Percentiles rank a stretch among this genome's conserved stretches.
These are phyloP conservation scores for Pangasius sanitwongsei DNA, from an alignment of 2,797 vertebrate genomes.

Conservation along the genomic window DNA sequence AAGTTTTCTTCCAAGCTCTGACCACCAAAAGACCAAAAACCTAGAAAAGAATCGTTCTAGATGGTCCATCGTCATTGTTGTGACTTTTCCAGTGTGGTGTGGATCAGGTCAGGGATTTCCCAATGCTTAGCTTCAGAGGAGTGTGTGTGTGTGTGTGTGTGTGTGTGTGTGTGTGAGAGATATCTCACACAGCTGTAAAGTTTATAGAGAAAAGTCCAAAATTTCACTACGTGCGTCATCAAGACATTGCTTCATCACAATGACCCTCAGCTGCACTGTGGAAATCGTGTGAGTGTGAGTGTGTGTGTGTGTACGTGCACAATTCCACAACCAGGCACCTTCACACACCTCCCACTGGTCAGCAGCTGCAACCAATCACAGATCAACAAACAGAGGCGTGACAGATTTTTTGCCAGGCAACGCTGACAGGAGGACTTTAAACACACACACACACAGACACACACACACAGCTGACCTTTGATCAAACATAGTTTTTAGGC, in stretches of 20 bases:
- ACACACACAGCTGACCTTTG: not conserved
- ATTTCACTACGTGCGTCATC: not conserved
- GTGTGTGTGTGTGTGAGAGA: not conserved
- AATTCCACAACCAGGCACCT: not conserved
- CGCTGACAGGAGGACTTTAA: not conserved
- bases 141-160: not conserved
- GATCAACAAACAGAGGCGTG: slow-evolving; percentile 36
- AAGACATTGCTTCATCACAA: not conserved
- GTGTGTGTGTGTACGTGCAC: slow-evolving; percentile 5
- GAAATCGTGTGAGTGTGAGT: not conserved
- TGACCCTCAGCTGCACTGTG: not conserved
- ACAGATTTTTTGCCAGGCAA: not conserved
- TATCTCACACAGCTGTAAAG: not conserved
- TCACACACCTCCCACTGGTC: slow-evolving; percentile 26
- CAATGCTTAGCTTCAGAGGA: no score
- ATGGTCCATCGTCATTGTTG: not conserved
- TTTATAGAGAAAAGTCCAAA: not conserved
- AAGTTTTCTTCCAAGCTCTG: not conserved
- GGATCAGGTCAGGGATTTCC: not conserved
- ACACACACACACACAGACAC: not conserved
- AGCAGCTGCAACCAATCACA: slow-evolving; percentile 49
- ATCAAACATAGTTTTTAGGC: not conserved
- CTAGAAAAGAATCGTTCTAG: not conserved
- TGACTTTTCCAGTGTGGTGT: not conserved
- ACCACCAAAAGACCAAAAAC: not conserved